A percentile compares a stretch with the other conserved stretches of the same genome.
These are phyloP conservation scores for Tenthredo mesomela DNA, from an alignment of 2,888 invertebrate species.

Conservation along the genomic window DNA sequence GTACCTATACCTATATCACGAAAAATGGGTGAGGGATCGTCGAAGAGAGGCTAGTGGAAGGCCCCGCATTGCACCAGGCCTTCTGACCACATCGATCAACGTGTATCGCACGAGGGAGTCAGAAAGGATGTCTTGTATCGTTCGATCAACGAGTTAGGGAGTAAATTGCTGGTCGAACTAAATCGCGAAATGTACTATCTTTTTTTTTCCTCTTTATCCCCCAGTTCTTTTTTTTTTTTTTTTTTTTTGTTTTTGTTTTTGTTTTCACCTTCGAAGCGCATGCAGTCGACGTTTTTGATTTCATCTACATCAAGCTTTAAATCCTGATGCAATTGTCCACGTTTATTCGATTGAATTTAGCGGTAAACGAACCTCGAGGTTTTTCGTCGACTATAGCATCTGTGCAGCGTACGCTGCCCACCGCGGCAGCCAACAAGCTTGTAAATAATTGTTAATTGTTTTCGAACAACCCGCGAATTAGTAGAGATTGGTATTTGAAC, in stretches of 20 bases:
- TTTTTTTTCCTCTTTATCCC: neutral
- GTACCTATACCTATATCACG: too few species aligned
- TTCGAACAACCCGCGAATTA: slow-evolving; percentile 30
- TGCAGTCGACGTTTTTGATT: neutral
- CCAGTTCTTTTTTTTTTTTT: neutral
- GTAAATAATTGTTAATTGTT: slow-evolving; percentile 51
- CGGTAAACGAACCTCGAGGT: neutral
- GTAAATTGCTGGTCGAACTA: slow-evolving; percentile 30
- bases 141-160: slow-evolving; percentile 28
- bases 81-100: slow-evolving; percentile 36
- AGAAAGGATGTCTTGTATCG: slow-evolving; percentile 39
- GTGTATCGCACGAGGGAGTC: slow-evolving; percentile 11
- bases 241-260: neutral
- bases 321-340: neutral
- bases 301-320: neutral
- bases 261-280: neutral
- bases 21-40: slow-evolving; percentile 2
- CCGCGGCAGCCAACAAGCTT: neutral
- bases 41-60: slow-evolving; percentile 1
- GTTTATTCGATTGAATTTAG: slow-evolving; percentile 14
- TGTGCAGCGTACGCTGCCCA: neutral
- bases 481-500: slow-evolving; percentile 45
- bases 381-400: neutral
- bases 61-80: slow-evolving; percentile 18
- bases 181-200: neutral